A percentile compares a stretch with the other conserved stretches of the same genome.
Conservation (phyloP, 2,113 vertebrate species). For the Lipophrys pholis region DNA sequence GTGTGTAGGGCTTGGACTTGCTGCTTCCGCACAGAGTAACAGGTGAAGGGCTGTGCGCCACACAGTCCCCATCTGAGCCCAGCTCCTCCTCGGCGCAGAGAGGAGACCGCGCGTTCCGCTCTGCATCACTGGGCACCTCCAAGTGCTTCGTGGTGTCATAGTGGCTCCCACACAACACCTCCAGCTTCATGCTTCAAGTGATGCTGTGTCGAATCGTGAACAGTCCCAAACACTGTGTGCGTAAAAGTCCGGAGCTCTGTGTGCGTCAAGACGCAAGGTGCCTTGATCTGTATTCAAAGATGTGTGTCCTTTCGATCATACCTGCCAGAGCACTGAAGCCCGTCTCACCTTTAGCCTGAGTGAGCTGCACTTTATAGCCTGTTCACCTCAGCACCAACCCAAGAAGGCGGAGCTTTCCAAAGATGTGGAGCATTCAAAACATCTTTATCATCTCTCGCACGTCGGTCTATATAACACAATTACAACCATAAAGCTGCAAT, state of each 20-base stretch:
- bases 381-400: constrained; percentile 79
- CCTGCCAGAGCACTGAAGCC: constrained; percentile 48
- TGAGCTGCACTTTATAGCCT: constrained; percentile 73
- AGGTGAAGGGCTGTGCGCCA: constrained; percentile 87
- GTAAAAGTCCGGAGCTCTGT: constrained; percentile 7
- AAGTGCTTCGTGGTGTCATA: constrained; percentile 78
- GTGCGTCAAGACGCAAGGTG: constrained; percentile 40
- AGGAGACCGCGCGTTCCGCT: constrained; percentile 76
- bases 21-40: constrained; percentile 29
- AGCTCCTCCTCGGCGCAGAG: constrained; percentile 88
- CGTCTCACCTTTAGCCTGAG: constrained; percentile 62
- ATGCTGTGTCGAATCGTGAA: background rate
- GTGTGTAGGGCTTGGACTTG: constrained; percentile 91
- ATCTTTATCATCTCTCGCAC: constrained; percentile 14
- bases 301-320: constrained; percentile 20
- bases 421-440: constrained; percentile 10
- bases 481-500: constrained; percentile 1
- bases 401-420: constrained; percentile 69
- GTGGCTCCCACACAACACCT: constrained; percentile 83
- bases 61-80: constrained; percentile 93
- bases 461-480: background rate
- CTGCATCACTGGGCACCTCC: constrained; percentile 77
- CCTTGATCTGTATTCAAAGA: constrained; percentile 8
- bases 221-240: constrained; percentile 9
- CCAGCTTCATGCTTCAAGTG: constrained; percentile 86